A percentile compares a stretch with the other conserved stretches of the same genome.
These are phyloP conservation scores for Nematopogon swammerdamellus DNA, from an alignment of 2,888 invertebrate species.

Conservation along the genomic window DNA sequence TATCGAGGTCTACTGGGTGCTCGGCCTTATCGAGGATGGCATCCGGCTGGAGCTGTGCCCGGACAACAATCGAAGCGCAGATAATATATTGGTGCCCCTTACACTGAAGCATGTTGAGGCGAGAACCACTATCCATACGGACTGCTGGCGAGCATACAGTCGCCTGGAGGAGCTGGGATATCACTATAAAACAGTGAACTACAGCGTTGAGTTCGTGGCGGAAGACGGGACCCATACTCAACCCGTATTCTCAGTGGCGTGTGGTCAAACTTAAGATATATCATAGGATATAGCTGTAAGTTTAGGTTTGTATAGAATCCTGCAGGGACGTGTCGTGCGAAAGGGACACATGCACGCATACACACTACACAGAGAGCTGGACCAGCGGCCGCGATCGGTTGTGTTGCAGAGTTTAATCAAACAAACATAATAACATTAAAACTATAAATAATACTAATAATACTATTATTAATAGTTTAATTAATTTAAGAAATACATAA, in stretches of 20 bases:
- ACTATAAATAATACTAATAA: no score
- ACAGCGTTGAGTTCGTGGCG: neutral
- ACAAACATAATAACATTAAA: no score
- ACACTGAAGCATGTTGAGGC: slow-evolving; percentile 14
- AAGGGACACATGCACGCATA: no score
- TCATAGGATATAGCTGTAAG: no score
- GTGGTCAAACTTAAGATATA: slow-evolving; percentile 2
- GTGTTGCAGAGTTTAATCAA: no score
- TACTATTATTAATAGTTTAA: no score
- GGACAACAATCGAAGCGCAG: slow-evolving; percentile 12
- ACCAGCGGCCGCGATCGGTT: no score
- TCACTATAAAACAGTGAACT: neutral
- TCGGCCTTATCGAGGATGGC: slow-evolving; percentile 16
- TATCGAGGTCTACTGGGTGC: slow-evolving; percentile 9
- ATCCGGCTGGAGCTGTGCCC: slow-evolving; percentile 14
- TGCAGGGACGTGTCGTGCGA: no score
- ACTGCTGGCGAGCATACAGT: slow-evolving; percentile 13
- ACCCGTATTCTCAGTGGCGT: slow-evolving; percentile 2
- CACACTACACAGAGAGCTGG: no score
- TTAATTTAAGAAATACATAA: no score
- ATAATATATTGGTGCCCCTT: slow-evolving; percentile 14
- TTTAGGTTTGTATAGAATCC: no score
- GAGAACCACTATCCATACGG: slow-evolving; percentile 13
- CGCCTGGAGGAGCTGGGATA: neutral
- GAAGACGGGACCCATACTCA: neutral